Percentiles rank a stretch among this genome's conserved stretches.
Conservation (phyloP, 2,113 vertebrate genomes). For the Oceanites oceanicus region DNA sequence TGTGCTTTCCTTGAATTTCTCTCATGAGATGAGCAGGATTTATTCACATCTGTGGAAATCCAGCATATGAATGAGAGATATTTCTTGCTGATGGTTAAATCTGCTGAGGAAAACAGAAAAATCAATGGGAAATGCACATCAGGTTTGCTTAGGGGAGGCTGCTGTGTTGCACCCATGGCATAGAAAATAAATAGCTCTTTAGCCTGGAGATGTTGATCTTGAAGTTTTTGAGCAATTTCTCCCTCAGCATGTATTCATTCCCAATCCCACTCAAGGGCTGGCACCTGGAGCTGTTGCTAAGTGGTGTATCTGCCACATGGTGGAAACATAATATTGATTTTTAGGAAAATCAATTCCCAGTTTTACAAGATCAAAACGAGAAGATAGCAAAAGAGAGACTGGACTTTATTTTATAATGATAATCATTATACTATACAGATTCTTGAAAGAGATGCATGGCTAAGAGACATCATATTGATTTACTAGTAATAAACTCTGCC, state of each 20-base stretch:
- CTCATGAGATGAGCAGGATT: not conserved
- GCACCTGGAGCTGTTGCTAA: slow-evolving; percentile 47
- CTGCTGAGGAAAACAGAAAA: slow-evolving; percentile 23
- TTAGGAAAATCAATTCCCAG: slow-evolving; percentile 59
- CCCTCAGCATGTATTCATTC: slow-evolving; percentile 29
- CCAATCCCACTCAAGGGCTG: slow-evolving; percentile 20
- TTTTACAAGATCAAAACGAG: slow-evolving; percentile 63
- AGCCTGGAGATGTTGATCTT: slow-evolving; percentile 45
- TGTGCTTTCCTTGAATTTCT: slow-evolving; percentile 3
- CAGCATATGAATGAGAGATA: slow-evolving; percentile 1
- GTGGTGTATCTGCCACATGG: slow-evolving; percentile 35
- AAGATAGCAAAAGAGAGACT: slow-evolving; percentile 54
- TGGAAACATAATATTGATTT: slow-evolving; percentile 63
- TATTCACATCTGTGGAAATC: slow-evolving; percentile 40
- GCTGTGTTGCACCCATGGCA: slow-evolving; percentile 30
- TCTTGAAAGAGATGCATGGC: slow-evolving; percentile 46
- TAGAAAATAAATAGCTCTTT: slow-evolving; percentile 60
- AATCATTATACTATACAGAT: slow-evolving; percentile 55
- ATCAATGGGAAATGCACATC: slow-evolving; percentile 43
- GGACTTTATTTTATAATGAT: slow-evolving; percentile 61
- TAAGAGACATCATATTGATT: slow-evolving; percentile 62
- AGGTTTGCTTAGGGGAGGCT: slow-evolving; percentile 9
- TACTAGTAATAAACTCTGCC: slow-evolving; percentile 56
- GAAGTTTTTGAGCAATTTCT: slow-evolving; percentile 60
- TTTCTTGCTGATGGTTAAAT: slow-evolving; percentile 53